Evolutionary conservation across 1,140 invertebrate genomes (phyloP).

Genomic region (Lucilia sericata): DNA sequence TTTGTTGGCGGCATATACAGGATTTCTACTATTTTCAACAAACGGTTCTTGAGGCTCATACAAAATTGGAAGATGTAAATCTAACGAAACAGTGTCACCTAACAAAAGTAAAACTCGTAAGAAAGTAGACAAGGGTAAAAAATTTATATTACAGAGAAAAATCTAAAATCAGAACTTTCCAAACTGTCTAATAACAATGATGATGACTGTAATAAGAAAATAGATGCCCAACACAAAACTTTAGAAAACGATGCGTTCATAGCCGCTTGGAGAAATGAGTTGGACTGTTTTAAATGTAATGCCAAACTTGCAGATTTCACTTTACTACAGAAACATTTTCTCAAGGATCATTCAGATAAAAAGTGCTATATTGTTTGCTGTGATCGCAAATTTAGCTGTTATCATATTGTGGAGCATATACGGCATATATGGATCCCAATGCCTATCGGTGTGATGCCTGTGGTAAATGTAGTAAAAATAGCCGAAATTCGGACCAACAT

Average conservation of each 20-base stretch:
- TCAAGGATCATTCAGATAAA: conserved; percentile 28
- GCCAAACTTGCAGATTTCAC: conserved; percentile 27
- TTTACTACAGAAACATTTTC: conserved; percentile 39
- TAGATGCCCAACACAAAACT: conserved; percentile 9
- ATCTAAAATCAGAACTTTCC: conserved; percentile 1
- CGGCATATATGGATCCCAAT: conserved; percentile 54
- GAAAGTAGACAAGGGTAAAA: neutral
- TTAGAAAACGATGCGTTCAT: conserved; percentile 44
- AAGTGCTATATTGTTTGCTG: conserved; percentile 53
- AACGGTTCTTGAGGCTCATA: neutral
- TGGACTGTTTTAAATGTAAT: conserved; percentile 35
- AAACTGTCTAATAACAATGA: conserved; percentile 28
- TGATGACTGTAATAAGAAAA: neutral
- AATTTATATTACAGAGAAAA: neutral
- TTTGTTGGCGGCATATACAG: conserved; percentile 42
- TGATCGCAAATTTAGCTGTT: conserved; percentile 52
- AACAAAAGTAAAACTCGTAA: neutral
- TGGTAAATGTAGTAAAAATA: conserved; percentile 39
- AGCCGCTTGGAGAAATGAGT: conserved; percentile 27
- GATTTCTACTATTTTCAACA: conserved; percentile 42
- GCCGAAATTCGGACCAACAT: conserved; percentile 37
- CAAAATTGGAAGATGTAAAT: conserved; percentile 28
- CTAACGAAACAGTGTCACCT: neutral
- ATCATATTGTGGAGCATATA: conserved; percentile 56
- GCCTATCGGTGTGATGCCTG: conserved; percentile 50